Percentiles rank a stretch among this genome's conserved stretches.
phyloP scores from a whole-genome alignment of 2,797 vertebrate species.

The Lepidocolaptes lacrymiger region DNA sequence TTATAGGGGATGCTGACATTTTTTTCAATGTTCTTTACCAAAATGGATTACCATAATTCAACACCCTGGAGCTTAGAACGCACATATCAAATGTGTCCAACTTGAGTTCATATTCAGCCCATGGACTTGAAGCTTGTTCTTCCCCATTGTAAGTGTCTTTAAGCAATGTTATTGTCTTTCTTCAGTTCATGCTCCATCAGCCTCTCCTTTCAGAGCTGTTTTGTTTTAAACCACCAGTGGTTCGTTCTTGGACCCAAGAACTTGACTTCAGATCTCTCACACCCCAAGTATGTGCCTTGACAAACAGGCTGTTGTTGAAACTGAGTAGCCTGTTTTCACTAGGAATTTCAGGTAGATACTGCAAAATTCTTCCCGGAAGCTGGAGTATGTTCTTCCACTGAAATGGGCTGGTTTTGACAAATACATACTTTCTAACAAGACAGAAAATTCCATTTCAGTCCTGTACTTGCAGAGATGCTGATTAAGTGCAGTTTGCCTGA shows the following conservation, averaged over 20 bases:
- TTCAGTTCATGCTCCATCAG: neutral
- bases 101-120: neutral
- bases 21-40: neutral
- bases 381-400: neutral
- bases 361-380: neutral
- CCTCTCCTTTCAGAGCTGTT: neutral
- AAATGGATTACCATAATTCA: neutral
- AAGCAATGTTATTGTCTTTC: neutral
- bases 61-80: neutral
- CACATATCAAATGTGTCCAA: neutral
- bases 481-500: neutral
- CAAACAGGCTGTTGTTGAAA: neutral
- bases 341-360: neutral
- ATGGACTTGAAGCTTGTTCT: neutral
- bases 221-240: neutral
- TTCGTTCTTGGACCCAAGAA: neutral
- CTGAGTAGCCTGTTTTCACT: conserved; percentile 18
- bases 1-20: neutral
- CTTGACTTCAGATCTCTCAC: neutral
- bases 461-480: neutral
- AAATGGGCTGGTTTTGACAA: conserved; percentile 6
- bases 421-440: conserved; percentile 26
- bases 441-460: conserved; percentile 28
- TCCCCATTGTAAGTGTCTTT: neutral
- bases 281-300: neutral